A percentile compares a stretch with the other conserved stretches of the same genome.
These are phyloP conservation scores for Ormyrus thymus DNA, from an alignment of 2,888 invertebrate species.

Conservation along the genomic window DNA sequence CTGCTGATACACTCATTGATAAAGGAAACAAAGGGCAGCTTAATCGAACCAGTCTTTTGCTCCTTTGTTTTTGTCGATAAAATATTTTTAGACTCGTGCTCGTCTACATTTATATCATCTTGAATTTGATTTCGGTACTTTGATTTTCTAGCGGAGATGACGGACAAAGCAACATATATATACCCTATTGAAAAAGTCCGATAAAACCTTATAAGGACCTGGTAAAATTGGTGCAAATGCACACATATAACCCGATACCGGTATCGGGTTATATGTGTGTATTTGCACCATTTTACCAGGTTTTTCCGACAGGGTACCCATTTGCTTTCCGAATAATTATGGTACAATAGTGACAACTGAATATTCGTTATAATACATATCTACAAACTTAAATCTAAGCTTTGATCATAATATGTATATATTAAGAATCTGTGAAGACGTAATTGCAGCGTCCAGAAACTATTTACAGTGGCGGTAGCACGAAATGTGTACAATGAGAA, in stretches of 20 bases:
- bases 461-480: conserved; percentile 19
- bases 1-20: background rate
- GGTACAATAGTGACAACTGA: conserved; percentile 8
- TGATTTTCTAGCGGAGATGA: background rate
- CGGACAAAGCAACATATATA: conserved; percentile 1
- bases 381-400: conserved; percentile 33
- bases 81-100: conserved; percentile 32
- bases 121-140: conserved; percentile 20
- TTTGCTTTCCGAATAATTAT: conserved; percentile 4
- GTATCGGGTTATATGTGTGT: too few species aligned
- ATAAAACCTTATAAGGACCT: too few species aligned
- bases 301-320: too few species aligned
- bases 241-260: too few species aligned
- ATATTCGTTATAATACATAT: conserved; percentile 31
- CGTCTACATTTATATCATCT: conserved; percentile 16
- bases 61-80: conserved; percentile 15
- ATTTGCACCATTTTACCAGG: too few species aligned
- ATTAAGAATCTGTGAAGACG: conserved; percentile 4
- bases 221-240: too few species aligned
- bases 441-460: background rate
- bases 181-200: too few species aligned
- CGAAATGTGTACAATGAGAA: conserved; percentile 6
- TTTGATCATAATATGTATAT: conserved; percentile 9
- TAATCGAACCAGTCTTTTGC: conserved; percentile 41
- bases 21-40: conserved; percentile 24